These are phyloP conservation scores for Loris lydekkerianus DNA, from an alignment of 2,797 vertebrate genomes.

Conservation along the genomic window DNA sequence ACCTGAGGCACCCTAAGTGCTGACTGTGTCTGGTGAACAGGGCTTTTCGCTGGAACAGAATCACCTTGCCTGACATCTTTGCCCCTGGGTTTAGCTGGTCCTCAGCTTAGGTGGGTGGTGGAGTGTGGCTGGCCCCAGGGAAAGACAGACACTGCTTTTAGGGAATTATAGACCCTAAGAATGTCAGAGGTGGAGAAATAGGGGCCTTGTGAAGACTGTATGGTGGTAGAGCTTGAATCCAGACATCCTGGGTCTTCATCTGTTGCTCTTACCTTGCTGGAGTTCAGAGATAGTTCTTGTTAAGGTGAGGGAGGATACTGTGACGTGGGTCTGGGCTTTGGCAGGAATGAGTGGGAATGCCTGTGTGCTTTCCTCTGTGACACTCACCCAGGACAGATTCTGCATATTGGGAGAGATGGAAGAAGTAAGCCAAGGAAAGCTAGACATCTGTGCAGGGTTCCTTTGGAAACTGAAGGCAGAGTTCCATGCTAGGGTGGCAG, in stretches of 20 bases:
- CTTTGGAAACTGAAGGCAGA: neutral
- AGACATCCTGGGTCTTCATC: neutral
- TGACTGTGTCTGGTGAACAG: neutral
- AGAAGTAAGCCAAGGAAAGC: neutral
- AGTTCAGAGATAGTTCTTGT: neutral
- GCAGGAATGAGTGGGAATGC: neutral
- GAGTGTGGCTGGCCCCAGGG: neutral
- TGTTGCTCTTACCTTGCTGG: neutral
- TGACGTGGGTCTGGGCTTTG: neutral
- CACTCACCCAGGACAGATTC: neutral
- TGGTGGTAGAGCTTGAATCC: too few relatives aligned
- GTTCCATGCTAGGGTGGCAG: neutral
- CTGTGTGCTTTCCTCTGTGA: neutral
- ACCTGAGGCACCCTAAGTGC: neutral
- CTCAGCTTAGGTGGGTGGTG: neutral
- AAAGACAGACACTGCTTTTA: neutral
- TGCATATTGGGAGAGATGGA: neutral
- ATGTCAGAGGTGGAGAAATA: neutral
- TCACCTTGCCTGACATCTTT: slow-evolving; percentile 28
- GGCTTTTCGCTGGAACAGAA: neutral
- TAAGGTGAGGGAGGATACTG: neutral
- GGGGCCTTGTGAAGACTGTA: neutral
- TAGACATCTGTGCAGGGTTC: neutral
- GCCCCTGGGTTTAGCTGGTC: neutral
- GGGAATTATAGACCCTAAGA: neutral